A percentile compares a stretch with the other conserved stretches of the same genome.
Evolutionary conservation across 2,888 invertebrate species (phyloP).

Genomic region (Ichneumoninae sp.): DNA sequence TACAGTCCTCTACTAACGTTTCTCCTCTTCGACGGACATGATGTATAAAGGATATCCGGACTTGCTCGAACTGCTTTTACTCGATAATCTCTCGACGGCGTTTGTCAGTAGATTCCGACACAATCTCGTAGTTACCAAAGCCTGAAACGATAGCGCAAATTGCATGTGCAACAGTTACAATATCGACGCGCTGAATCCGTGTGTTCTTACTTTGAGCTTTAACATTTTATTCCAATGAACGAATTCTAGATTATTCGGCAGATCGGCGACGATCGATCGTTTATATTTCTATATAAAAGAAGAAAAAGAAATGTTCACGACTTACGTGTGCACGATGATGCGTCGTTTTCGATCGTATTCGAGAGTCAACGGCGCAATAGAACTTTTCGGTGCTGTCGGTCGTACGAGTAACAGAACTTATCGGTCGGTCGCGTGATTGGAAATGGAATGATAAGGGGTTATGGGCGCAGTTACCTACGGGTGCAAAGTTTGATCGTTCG

Average conservation of each 20-base stretch:
- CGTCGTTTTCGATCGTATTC: neutral
- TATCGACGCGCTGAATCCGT: neutral
- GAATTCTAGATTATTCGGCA: conserved; percentile 26
- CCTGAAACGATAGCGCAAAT: conserved; percentile 46
- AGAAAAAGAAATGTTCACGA: neutral
- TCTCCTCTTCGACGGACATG: conserved; percentile 76
- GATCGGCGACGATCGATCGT: conserved; percentile 16
- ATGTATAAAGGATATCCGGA: conserved; percentile 5
- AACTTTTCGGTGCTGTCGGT: neutral
- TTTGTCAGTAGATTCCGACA: conserved; percentile 18
- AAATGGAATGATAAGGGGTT: conserved; percentile 2
- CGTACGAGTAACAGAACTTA: neutral
- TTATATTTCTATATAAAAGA: neutral
- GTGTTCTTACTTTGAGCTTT: conserved; percentile 54
- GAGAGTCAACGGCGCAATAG: neutral
- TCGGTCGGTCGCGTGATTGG: neutral
- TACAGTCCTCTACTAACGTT: conserved; percentile 72
- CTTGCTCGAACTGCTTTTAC: conserved; percentile 17
- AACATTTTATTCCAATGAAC: conserved; percentile 38
- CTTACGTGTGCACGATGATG: conserved; percentile 26
- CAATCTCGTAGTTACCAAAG: conserved; percentile 14
- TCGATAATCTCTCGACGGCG: conserved; percentile 24
- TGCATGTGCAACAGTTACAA: neutral
- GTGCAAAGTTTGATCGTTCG: conserved; percentile 40
- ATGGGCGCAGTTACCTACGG: conserved; percentile 20